Evolutionary conservation across 2,113 vertebrate species (phyloP), one percentile per base, ranked within the genome.

Genomic region (Marmota flaviventris): DNA sequence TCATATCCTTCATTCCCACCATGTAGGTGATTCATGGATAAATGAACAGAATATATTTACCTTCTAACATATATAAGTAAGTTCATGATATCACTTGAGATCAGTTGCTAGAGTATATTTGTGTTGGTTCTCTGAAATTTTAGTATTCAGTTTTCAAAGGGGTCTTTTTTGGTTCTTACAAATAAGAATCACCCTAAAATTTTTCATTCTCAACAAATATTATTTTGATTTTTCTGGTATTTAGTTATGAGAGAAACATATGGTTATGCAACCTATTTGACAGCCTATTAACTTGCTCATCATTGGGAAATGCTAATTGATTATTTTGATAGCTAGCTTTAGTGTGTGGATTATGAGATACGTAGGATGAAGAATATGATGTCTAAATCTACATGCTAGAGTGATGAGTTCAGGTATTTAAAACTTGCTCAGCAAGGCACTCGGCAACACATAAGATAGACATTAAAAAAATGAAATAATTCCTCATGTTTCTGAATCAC

Each of bases 211-310:
- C 18, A 94, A 48, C 73, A 94, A 95, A 56, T 78, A 88, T 14
- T 85, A 73, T 96, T 97, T 96, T 83, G 85, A 94, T 95, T 94
- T 58, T 89, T 95, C 22, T 73, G 25, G 45, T 73, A 12, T 51
- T 88, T 89, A 67, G 12, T 84, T 72, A 69, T 53, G 93, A 93
- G 9, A 85, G 76, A 76, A 73, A 14, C 69, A 76, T 93, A 63
- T 87, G 32, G 17, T 69, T 84, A 94, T 89, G 51, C 24, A 77
- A 1, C 61, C 27, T n/a, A 72, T 86, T 89, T 94, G 77, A 73
- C 16, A 92, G 16, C 91, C 27, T 86, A 5, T 73, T 91, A 70
- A 91, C 88, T 92, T 96, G 77, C 61, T 85, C 12, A 32, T 96
- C 29, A 18, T 22, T 78, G 88, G 86, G 76, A 95, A 95, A 39